These are phyloP conservation scores for Aricia agestis DNA, from an alignment of 1,140 invertebrate genomes.

Conservation along the genomic window DNA sequence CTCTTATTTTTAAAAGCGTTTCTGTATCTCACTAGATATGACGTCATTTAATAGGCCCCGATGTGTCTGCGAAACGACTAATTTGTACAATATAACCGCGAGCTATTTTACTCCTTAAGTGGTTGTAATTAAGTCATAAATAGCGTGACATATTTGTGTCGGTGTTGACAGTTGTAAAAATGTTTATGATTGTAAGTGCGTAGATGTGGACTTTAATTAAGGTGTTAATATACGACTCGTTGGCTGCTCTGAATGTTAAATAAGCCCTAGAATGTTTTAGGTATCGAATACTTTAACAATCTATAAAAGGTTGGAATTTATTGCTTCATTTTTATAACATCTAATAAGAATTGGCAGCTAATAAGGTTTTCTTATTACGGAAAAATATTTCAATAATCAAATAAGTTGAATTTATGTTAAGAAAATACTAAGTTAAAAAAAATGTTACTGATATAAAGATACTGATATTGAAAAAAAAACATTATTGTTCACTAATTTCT, in stretches of 20 bases:
- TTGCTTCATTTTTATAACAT: no score
- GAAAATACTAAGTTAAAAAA: not conserved
- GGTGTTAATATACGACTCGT: slow-evolving; percentile 36
- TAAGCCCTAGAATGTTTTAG: not conserved
- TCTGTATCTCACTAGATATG: not conserved
- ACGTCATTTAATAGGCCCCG: slow-evolving; percentile 6
- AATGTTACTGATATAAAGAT: not conserved
- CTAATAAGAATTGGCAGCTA: no score
- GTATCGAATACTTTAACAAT: not conserved
- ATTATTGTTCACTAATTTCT: no score
- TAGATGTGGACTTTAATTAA: slow-evolving; percentile 54
- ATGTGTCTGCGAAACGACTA: slow-evolving; percentile 4
- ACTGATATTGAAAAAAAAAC: no score
- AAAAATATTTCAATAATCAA: no score
- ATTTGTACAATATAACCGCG: not conserved
- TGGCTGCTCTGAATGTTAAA: slow-evolving; percentile 17
- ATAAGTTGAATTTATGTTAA: no score
- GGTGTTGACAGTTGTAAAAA: slow-evolving; percentile 36
- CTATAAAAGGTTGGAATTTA: no score
- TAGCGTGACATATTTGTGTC: slow-evolving; percentile 13
- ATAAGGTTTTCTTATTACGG: no score
- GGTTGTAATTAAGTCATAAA: slow-evolving; percentile 14
- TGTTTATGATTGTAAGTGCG: slow-evolving; percentile 47
- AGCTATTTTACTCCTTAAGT: not conserved
- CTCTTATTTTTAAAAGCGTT: not conserved